A percentile compares a stretch with the other conserved stretches of the same genome.
Conservation (phyloP, 2,888 invertebrate species). For the Embidobia sp. region DNA sequence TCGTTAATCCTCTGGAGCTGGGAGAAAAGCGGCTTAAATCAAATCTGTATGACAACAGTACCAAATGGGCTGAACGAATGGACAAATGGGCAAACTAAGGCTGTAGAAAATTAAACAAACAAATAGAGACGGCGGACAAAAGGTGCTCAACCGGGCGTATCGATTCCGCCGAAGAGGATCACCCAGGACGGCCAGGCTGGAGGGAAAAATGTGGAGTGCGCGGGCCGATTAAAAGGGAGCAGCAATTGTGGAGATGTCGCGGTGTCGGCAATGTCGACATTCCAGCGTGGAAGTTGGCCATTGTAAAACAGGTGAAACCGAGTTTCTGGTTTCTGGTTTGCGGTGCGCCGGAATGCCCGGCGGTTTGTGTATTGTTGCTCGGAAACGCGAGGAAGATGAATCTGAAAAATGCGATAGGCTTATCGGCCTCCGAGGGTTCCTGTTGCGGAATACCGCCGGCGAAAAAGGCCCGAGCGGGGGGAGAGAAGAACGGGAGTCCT, state of each 20-base stretch:
- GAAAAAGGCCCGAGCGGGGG: constrained; percentile 6
- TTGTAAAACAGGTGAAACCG: constrained; percentile 43
- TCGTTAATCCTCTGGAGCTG: constrained; percentile 24
- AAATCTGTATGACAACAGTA: constrained; percentile 21
- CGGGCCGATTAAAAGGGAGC: constrained; percentile 34
- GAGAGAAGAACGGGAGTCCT: constrained; percentile 60
- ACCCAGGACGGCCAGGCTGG: constrained; percentile 31
- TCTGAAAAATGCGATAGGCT: constrained; percentile 68
- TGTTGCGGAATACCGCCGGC: constrained; percentile 44
- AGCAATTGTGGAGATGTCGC: constrained; percentile 21
- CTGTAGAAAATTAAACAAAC: constrained; percentile 40
- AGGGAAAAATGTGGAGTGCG: constrained; percentile 43
- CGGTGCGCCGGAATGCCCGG: constrained; percentile 7
- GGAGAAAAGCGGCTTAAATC: constrained; percentile 30
- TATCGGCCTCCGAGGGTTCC: constrained; percentile 53
- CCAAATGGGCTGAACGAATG: constrained; percentile 18
- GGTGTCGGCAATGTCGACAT: no score
- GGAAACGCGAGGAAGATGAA: constrained; percentile 65
- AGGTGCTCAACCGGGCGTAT: no score
- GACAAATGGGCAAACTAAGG: constrained; percentile 7
- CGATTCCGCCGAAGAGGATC: constrained; percentile 33
- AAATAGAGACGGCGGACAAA: constrained; percentile 39
- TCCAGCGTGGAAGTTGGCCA: constrained; percentile 37
- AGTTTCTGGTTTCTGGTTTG: constrained; percentile 32
- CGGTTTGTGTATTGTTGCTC: constrained; percentile 53